Conservation (phyloP, 2,113 vertebrate species). For the Melanostigma gelatinosum region DNA sequence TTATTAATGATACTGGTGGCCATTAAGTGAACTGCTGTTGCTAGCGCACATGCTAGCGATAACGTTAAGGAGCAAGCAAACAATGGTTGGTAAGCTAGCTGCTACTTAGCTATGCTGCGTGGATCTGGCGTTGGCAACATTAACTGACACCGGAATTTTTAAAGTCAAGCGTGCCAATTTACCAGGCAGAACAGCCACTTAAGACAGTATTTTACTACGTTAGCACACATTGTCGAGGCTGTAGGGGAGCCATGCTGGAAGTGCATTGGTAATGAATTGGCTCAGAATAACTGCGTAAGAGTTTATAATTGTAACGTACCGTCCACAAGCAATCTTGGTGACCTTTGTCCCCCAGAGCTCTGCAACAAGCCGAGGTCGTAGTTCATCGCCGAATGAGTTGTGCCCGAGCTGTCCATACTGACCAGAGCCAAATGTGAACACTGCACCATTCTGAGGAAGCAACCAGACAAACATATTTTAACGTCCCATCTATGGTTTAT, state of each 20-base stretch:
- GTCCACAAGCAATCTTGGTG: conserved; percentile 89
- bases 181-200: too few species aligned
- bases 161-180: too few species aligned
- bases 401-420: conserved; percentile 92
- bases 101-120: too few species aligned
- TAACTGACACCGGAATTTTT: too few species aligned
- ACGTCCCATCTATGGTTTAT: background rate
- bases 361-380: conserved; percentile 89
- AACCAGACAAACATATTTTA: background rate
- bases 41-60: too few species aligned
- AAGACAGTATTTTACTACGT: too few species aligned
- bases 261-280: background rate
- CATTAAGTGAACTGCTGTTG: too few species aligned
- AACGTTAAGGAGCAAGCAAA: too few species aligned
- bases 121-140: too few species aligned
- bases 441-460: conserved; percentile 84
- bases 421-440: conserved; percentile 95
- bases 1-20: too few species aligned
- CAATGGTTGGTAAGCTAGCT: too few species aligned
- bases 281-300: background rate
- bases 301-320: conserved; percentile 70
- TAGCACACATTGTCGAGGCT: too few species aligned
- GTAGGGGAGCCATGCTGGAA: background rate
- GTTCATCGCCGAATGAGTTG: conserved; percentile 90
- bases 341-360: conserved; percentile 87